Conservation (phyloP, 2,888 invertebrate genomes). For the Uropetala carovei region DNA sequence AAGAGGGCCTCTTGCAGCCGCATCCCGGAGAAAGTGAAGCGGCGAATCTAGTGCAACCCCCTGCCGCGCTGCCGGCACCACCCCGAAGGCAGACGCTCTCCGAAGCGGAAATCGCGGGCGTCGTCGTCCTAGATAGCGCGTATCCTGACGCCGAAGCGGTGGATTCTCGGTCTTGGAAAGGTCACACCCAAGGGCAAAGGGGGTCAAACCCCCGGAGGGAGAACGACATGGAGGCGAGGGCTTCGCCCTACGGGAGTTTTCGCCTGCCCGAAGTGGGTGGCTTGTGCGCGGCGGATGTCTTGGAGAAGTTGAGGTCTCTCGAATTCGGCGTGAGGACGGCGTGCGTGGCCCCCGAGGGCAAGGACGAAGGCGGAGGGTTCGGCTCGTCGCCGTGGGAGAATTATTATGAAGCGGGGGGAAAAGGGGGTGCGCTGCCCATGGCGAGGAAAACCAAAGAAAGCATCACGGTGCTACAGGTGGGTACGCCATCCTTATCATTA, state of each 20-base stretch:
- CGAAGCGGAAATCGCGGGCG: slow-evolving; percentile 4
- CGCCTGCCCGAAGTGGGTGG: slow-evolving; percentile 14
- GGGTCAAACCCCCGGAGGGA: not conserved
- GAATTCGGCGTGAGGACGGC: not conserved
- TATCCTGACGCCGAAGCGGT: not conserved
- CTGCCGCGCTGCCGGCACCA: not conserved
- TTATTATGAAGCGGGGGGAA: too few relatives aligned
- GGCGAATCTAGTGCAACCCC: not conserved
- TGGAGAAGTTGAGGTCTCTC: slow-evolving; percentile 20
- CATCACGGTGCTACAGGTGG: too few relatives aligned
- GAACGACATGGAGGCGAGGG: not conserved
- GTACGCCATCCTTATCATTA: too few relatives aligned
- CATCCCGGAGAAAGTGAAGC: not conserved
- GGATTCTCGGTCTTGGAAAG: not conserved
- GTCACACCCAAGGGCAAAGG: not conserved
- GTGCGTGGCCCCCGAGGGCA: not conserved
- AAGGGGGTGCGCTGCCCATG: too few relatives aligned
- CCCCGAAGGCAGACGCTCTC: slow-evolving; percentile 35
- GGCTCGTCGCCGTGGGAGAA: too few relatives aligned
- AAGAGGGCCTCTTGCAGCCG: not conserved
- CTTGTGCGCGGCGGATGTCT: not conserved
- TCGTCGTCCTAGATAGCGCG: slow-evolving; percentile 65
- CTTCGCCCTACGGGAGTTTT: slow-evolving; percentile 26
- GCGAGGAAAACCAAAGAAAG: too few relatives aligned
- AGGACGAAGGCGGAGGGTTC: too few relatives aligned